Conservation (phyloP, 37 sponge, comb jelly and placozoan species). For the Bolinopsis microptera region DNA sequence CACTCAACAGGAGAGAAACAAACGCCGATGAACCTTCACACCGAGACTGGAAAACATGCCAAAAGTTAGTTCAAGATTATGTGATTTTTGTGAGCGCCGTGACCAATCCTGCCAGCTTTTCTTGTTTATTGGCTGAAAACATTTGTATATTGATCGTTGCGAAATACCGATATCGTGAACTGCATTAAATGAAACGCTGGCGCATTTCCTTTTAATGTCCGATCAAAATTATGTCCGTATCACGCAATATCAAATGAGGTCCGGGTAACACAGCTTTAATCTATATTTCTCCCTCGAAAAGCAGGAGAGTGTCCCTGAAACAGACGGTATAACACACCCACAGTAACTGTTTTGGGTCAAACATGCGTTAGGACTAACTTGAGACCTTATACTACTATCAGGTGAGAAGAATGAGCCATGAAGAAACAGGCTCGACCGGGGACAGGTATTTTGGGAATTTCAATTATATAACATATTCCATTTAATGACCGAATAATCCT, state of each 20-base stretch:
- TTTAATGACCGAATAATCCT: too few relatives aligned
- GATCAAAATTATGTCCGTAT: too few relatives aligned
- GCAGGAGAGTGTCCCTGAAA: neutral
- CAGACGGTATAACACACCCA: slow-evolving; percentile 6
- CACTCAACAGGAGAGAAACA: neutral
- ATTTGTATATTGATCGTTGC: neutral
- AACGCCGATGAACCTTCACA: neutral
- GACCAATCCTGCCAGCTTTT: too few relatives aligned
- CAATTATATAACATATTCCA: too few relatives aligned
- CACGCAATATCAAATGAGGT: too few relatives aligned
- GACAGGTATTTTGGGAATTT: too few relatives aligned
- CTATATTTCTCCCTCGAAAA: neutral
- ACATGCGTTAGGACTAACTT: slow-evolving; percentile 19
- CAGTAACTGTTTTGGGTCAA: neutral
- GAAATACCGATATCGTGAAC: too few relatives aligned
- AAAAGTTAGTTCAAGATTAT: neutral
- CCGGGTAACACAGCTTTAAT: too few relatives aligned
- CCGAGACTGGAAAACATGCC: neutral
- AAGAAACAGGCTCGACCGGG: slow-evolving; percentile 18
- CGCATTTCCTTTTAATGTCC: too few relatives aligned
- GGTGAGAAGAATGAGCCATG: slow-evolving; percentile 16
- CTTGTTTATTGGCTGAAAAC: too few relatives aligned
- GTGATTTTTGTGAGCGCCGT: too few relatives aligned
- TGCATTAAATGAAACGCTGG: neutral
- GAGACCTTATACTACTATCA: slow-evolving; percentile 14